phyloP scores from a whole-genome alignment of 2,888 invertebrate genomes.

The Dolomedes plantarius region DNA sequence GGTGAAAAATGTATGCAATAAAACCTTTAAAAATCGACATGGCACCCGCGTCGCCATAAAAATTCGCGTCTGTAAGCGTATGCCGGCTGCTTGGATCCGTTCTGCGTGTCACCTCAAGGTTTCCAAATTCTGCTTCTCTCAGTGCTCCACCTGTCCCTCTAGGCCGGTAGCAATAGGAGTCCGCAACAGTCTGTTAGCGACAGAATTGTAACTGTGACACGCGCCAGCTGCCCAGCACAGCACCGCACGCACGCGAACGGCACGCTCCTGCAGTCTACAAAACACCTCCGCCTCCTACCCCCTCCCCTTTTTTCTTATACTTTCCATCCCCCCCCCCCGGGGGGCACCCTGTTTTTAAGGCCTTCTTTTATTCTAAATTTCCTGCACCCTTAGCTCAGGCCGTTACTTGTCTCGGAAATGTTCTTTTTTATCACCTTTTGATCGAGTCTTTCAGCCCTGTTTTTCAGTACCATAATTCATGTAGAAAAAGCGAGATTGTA shows the following conservation, averaged over 20 bases:
- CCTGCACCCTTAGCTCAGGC: background rate
- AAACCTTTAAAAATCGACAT: too few species aligned
- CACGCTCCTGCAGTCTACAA: constrained; percentile 31
- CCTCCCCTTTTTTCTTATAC: background rate
- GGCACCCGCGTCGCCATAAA: too few species aligned
- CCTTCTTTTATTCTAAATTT: background rate
- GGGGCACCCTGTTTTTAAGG: background rate
- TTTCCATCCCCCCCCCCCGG: background rate
- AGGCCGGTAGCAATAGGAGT: constrained; percentile 45
- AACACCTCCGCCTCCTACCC: background rate
- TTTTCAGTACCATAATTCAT: too few species aligned
- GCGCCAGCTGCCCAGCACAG: constrained; percentile 47
- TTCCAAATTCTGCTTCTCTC: constrained; percentile 30
- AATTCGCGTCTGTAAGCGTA: too few species aligned
- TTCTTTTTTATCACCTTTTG: constrained; percentile 31
- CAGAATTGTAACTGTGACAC: constrained; percentile 49
- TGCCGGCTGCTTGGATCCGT: background rate
- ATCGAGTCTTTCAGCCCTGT: constrained; percentile 16
- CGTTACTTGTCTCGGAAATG: constrained; percentile 4
- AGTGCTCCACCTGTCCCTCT: constrained; percentile 57
- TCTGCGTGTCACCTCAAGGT: constrained; percentile 11
- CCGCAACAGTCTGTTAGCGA: constrained; percentile 53
- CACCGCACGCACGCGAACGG: constrained; percentile 63
- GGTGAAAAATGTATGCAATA: too few species aligned
- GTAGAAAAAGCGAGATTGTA: too few species aligned